phyloP scores from a whole-genome alignment of 2,888 invertebrate genomes.

The Kryphioiulus occultus region DNA sequence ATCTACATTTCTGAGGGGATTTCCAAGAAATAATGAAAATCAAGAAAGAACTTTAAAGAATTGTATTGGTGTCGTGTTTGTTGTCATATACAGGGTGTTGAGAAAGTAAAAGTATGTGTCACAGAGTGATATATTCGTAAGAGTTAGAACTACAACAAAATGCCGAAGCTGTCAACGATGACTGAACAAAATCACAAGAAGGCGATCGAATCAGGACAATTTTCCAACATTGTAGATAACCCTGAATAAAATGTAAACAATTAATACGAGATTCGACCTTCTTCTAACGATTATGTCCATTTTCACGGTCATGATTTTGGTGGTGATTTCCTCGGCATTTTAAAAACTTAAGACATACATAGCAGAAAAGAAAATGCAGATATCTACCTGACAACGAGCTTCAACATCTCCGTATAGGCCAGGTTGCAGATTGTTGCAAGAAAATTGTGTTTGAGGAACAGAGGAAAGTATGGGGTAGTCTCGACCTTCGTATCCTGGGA shows the following conservation, averaged over 20 bases:
- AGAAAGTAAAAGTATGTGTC: conserved; percentile 3
- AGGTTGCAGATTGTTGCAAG: conserved; percentile 39
- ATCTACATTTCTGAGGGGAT: too few relatives aligned
- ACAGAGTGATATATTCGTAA: not conserved
- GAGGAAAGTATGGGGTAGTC: conserved; percentile 50
- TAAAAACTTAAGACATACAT: not conserved
- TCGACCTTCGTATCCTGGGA: conserved; percentile 46
- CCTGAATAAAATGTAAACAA: too few relatives aligned
- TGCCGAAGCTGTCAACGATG: not conserved
- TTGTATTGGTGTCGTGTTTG: too few relatives aligned
- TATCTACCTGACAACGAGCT: conserved; percentile 51
- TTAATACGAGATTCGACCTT: not conserved
- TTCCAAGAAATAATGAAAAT: too few relatives aligned
- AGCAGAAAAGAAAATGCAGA: conserved; percentile 9
- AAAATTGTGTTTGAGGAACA: conserved; percentile 49
- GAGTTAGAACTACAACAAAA: not conserved
- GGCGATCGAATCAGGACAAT: not conserved
- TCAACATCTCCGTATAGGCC: conserved; percentile 51
- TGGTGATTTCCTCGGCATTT: not conserved
- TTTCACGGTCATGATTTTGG: not conserved
- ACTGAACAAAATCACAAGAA: not conserved
- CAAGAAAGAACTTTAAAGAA: too few relatives aligned
- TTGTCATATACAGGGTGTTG: not conserved
- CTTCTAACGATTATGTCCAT: not conserved
- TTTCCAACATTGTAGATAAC: too few relatives aligned